Base-by-base conservation (phyloP, 2,113 vertebrate genomes). In the Guaruba guarouba region DNA sequence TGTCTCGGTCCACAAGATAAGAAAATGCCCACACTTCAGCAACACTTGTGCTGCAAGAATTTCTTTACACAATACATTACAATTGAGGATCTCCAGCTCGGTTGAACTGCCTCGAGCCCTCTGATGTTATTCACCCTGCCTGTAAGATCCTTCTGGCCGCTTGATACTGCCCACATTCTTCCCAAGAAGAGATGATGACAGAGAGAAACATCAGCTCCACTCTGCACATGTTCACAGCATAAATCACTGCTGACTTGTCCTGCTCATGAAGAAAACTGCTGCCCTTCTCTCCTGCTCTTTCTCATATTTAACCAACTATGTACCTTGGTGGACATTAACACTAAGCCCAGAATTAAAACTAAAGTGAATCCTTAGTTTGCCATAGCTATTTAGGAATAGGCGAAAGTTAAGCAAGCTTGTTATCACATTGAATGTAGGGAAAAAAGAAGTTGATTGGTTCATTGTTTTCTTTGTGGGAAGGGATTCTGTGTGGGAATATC, bases 51-150 rank as follows among this genome's bases (percentile, higher is more conserved):
- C 63, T n/a, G 31, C 75, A 80, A 81, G 71, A 27, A 91, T 73
- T 94, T 79, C 57, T 91, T 84, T 66, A 44, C n/a, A 27, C 49
- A 52, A 66, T 66, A 68, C 35, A 76, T 87, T 44, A 79, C 41
- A 59, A 13, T 1, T 82, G 69, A 92, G 66, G 24, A 67, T 86
- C 66, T 92, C 69, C 61, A 86, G 66, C 57, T 68, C 0, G 1
- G 80, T 17, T 89, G 80, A 84, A 94, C 66, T 64, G 49, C 88
- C 88, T 88, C 3, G 2, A 90, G 70, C 44, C n/a, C 20, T 69
- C 77, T 76, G 80, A 94, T 66, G 83, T 76, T 93, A 63, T 70
- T 93, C 73, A 93, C 84, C 62, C 57, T 81, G 77, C 39, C 80
- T 92, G 44, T 86, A 75, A 94, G 71, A 85, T 74, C 67, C 54